Evolutionary conservation across 2,113 vertebrate species (phyloP).

Genomic region (Salvelinus fontinalis): DNA sequence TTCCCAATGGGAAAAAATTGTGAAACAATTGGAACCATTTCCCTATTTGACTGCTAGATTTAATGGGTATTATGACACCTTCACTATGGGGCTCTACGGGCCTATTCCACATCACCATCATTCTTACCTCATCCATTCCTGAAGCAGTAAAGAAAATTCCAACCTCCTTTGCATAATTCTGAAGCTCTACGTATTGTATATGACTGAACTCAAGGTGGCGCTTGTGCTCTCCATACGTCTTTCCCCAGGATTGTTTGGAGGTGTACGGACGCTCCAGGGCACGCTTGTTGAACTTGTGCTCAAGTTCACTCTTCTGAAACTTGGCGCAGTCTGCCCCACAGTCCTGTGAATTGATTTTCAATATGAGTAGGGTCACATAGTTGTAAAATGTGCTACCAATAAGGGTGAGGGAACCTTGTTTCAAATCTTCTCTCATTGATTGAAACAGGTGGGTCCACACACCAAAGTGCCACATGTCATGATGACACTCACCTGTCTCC

Average conservation of each 20-base stretch:
- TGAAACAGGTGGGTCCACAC: too few relatives aligned
- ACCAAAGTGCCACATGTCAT: too few relatives aligned
- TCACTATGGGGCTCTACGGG: too few relatives aligned
- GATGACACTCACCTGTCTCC: too few relatives aligned
- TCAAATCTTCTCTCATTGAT: too few relatives aligned
- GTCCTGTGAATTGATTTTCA: slow-evolving; percentile 73
- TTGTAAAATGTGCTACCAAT: not conserved
- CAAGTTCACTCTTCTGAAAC: slow-evolving; percentile 96
- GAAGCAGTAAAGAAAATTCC: slow-evolving; percentile 97
- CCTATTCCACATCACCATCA: not conserved
- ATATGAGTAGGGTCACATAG: not conserved
- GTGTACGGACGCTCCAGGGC: slow-evolving; percentile 86
- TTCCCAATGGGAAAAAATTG: too few relatives aligned
- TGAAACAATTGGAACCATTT: too few relatives aligned
- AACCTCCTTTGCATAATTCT: slow-evolving; percentile 85
- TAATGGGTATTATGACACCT: too few relatives aligned
- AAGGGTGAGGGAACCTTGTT: not conserved
- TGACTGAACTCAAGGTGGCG: slow-evolving; percentile 92
- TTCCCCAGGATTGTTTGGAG: slow-evolving; percentile 90
- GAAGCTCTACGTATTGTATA: slow-evolving; percentile 87
- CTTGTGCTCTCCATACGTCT: slow-evolving; percentile 93
- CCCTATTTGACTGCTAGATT: too few relatives aligned
- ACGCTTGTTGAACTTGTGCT: slow-evolving; percentile 88
- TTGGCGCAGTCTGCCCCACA: slow-evolving; percentile 96
- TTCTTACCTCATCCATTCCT: slow-evolving; percentile 94